Percentiles rank a stretch among this genome's conserved stretches.
phyloP scores from a whole-genome alignment of 2,797 vertebrate species.

The Myiotriccus ornatus region DNA sequence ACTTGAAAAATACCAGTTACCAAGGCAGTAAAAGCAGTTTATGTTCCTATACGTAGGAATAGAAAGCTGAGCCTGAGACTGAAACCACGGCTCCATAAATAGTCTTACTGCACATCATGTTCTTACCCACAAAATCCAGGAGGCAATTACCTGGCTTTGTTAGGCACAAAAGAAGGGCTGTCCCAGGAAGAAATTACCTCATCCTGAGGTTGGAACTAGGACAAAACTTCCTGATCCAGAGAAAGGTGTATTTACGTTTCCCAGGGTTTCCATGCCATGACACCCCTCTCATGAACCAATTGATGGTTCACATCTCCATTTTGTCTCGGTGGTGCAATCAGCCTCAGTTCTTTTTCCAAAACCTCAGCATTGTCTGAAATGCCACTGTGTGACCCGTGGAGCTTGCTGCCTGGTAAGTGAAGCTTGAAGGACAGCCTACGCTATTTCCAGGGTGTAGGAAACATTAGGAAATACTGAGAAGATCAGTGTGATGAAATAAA shows the following conservation, averaged over 20 bases:
- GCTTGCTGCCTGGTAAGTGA: not conserved
- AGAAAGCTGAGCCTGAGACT: not conserved
- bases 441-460: slow-evolving; percentile 15
- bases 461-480: slow-evolving; percentile 35
- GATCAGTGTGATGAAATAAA: not conserved
- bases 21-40: not conserved
- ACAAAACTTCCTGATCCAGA: not conserved
- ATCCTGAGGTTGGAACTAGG: not conserved
- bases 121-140: slow-evolving; percentile 21
- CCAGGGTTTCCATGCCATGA: not conserved
- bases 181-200: slow-evolving; percentile 52
- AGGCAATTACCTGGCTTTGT: slow-evolving; percentile 50
- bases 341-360: not conserved
- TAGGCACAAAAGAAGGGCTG: slow-evolving; percentile 13
- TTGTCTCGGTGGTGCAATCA: not conserved
- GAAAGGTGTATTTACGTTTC: slow-evolving; percentile 30
- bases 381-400: not conserved
- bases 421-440: not conserved
- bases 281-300: not conserved
- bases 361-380: not conserved
- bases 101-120: not conserved
- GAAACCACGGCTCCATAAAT: slow-evolving; percentile 39
- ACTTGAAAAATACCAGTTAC: not conserved
- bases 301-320: not conserved
- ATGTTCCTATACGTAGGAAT: not conserved